Percentiles rank a stretch among this genome's conserved stretches.
phyloP scores from a whole-genome alignment of 2,113 vertebrate genomes.

The Malurus melanocephalus region DNA sequence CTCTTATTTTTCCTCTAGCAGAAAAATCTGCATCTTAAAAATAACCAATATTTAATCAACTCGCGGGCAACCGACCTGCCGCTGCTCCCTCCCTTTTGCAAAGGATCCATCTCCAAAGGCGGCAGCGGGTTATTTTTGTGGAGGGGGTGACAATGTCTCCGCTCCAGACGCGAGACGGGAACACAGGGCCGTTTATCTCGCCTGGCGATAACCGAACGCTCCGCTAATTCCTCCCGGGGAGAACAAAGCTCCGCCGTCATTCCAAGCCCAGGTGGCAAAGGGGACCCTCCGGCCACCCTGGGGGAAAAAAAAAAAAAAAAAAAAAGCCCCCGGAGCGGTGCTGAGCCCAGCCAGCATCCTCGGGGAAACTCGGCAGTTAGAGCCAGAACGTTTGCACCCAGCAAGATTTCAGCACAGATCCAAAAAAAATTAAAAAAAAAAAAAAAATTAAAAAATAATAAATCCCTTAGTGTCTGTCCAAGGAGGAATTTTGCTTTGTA shows the following conservation, averaged over 20 bases:
- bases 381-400: background rate
- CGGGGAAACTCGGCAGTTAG: background rate
- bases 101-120: background rate
- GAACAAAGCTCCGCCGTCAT: slow-evolving; percentile 44
- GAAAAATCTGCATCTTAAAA: background rate
- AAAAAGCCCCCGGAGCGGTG: background rate
- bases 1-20: background rate
- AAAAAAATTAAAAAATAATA: background rate
- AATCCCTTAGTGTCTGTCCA: background rate
- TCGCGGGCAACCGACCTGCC: accelerated
- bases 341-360: background rate
- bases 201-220: background rate
- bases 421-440: accelerated
- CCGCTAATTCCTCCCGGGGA: slow-evolving; percentile 10
- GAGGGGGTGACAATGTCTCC: background rate
- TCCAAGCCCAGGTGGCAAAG: background rate
- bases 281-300: background rate
- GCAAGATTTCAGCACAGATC: background rate
- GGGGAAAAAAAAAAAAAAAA: background rate
- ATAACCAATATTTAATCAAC: background rate
- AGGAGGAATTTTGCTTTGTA: background rate
- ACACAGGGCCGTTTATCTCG: background rate
- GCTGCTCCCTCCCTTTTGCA: background rate
- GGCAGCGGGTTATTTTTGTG: background rate
- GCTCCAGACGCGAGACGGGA: background rate